A percentile compares a stretch with the other conserved stretches of the same genome.
Evolutionary conservation across 2,113 vertebrate genomes (phyloP).

Genomic region (Hydropotes inermis): DNA sequence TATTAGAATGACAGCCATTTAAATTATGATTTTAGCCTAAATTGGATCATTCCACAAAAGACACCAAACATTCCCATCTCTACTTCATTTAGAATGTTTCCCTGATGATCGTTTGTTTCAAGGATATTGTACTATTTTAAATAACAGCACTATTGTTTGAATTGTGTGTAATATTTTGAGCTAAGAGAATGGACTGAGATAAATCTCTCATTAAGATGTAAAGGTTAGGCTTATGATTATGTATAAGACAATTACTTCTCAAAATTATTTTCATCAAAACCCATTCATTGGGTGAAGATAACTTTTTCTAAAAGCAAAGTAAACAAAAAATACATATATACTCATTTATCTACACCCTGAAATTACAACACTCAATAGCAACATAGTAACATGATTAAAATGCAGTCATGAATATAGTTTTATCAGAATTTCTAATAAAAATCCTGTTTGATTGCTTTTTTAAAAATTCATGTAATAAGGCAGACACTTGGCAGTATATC

Average conservation of each 20-base stretch:
- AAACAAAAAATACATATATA: neutral
- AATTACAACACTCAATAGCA: constrained; percentile 37
- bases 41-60: neutral
- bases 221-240: constrained; percentile 2
- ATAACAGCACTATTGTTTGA: neutral
- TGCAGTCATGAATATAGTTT: neutral
- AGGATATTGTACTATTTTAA: constrained; percentile 9
- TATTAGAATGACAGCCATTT: neutral
- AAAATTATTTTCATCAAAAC: constrained; percentile 54
- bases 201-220: constrained; percentile 27
- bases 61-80: neutral
- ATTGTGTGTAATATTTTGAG: neutral
- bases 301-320: constrained; percentile 37
- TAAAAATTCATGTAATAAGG: neutral
- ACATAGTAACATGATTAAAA: constrained; percentile 40
- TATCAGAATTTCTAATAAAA: constrained; percentile 31
- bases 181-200: neutral
- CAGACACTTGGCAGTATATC: neutral
- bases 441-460: neutral
- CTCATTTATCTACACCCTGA: neutral
- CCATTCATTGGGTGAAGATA: neutral
- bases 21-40: neutral
- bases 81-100: constrained; percentile 3
- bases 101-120: neutral
- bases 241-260: constrained; percentile 25